These are phyloP conservation scores for Zaprionus ornatus DNA, from an alignment of 1,140 invertebrate species.

Conservation along the genomic window DNA sequence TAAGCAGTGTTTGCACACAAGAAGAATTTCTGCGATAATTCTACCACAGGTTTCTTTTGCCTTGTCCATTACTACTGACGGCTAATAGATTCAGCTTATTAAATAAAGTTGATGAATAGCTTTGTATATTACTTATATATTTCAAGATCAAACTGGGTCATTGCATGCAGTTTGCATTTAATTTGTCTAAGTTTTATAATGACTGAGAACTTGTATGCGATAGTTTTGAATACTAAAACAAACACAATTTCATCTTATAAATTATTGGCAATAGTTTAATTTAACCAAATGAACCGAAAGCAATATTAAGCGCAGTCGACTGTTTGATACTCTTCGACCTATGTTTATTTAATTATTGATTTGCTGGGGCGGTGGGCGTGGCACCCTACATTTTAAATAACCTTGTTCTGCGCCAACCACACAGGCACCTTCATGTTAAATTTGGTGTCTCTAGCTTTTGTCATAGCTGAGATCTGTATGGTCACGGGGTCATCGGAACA, in stretches of 20 bases:
- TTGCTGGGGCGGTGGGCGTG: no score
- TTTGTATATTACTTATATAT: neutral
- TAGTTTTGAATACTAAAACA: neutral
- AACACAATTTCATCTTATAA: neutral
- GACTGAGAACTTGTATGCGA: neutral
- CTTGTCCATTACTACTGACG: neutral
- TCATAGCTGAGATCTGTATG: no score
- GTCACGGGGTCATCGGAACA: no score
- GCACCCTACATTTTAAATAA: no score
- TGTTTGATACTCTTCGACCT: no score
- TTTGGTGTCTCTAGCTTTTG: no score
- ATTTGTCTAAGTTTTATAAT: neutral
- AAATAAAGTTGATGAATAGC: neutral
- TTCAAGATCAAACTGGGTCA: neutral
- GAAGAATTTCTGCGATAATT: conserved; percentile 1
- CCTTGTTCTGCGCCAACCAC: no score
- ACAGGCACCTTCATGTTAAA: no score
- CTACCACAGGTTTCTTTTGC: neutral
- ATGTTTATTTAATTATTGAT: no score
- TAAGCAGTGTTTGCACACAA: conserved; percentile 11
- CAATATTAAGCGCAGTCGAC: no score
- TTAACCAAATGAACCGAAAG: neutral
- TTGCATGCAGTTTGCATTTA: neutral
- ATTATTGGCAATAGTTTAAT: neutral
- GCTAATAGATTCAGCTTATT: neutral